Evolutionary conservation across 2,797 vertebrate species (phyloP), one percentile per base, ranked within the genome.

Genomic region (Vespertilio murinus): DNA sequence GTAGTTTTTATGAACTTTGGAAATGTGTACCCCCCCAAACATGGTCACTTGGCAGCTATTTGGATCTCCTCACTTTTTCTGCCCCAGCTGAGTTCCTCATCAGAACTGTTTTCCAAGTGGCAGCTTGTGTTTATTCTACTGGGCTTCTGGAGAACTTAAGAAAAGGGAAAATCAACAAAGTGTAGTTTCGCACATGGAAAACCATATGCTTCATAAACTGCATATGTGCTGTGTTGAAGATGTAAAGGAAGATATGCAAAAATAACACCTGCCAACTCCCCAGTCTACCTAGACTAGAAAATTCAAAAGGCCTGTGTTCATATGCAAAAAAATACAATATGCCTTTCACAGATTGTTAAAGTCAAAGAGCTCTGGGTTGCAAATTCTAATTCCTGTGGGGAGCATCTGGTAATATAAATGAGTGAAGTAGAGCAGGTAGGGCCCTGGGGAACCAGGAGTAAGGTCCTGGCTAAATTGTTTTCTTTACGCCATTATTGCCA

Each of bases 81-180:
- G 64, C 59, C n/a, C 65, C 8, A 92, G 49, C 17, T 96, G 61
- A 69, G 33, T 52, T 96, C 79, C 92, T 70, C 79, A 35, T 94
- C 77, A 89, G 81, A 94, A 78, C 22, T 94, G 83, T 92, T 81
- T 96, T 87, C 5, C 2, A 93, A 94, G 85, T 73, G 85, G 87
- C 92, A 97, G 93, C 81, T 95, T 97, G 73, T 96, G 81, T 97
- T 97, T 96, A 91, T 92, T 89, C 83, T 84, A 73, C 30, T 78
- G 78, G 85, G 85, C 40, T 95, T 93, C 93, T 42, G 56, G 80
- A 93, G 81, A 87, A 96, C 45, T 86, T 83, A 65, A 25, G 93
- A 77, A 81, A 92, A 88, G 69, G 40, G 56, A 9, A 64, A 95
- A 67, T 91, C 90, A 95, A 93, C 92, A 94, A 93, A 94, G 88